Evolutionary conservation across 2,888 invertebrate species (phyloP).

Genomic region (Charanyca ferruginea): DNA sequence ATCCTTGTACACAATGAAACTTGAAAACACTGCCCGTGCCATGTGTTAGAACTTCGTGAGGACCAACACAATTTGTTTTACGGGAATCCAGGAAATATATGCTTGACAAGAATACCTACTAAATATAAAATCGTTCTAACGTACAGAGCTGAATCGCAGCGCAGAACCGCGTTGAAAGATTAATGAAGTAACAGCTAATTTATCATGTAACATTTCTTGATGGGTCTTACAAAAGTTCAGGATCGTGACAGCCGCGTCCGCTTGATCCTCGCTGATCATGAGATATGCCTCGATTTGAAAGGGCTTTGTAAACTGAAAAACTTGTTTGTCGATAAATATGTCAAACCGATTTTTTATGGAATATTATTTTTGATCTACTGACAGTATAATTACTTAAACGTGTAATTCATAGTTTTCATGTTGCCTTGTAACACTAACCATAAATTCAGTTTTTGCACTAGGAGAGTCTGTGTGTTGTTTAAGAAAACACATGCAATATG

Average conservation of each 20-base stretch:
- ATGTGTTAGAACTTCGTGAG: background rate
- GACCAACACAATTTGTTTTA: conserved; percentile 2
- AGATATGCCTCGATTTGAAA: conserved; percentile 27
- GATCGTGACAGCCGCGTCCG: conserved; percentile 48
- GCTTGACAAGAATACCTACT: background rate
- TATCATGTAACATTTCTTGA: conserved; percentile 66
- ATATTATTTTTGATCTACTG: background rate
- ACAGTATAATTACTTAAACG: background rate
- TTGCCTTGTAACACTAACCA: background rate
- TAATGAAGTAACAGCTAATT: conserved; percentile 68
- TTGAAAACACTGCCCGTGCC: background rate
- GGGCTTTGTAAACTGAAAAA: conserved; percentile 25
- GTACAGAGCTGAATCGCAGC: conserved; percentile 14
- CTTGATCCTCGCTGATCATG: conserved; percentile 41
- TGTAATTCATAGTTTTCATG: background rate
- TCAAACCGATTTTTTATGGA: background rate
- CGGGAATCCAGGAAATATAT: background rate
- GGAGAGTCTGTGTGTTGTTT: background rate
- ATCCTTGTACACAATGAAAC: background rate
- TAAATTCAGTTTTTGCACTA: background rate
- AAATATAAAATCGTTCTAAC: conserved; percentile 21
- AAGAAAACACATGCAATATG: conserved; percentile 8
- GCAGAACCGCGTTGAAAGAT: conserved; percentile 55
- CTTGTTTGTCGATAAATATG: conserved; percentile 20
- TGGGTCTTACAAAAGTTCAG: conserved; percentile 60